phyloP scores from a whole-genome alignment of 30 jellyfish, hydroid and myxozoan species.

The Turritopsis dohrnii region DNA sequence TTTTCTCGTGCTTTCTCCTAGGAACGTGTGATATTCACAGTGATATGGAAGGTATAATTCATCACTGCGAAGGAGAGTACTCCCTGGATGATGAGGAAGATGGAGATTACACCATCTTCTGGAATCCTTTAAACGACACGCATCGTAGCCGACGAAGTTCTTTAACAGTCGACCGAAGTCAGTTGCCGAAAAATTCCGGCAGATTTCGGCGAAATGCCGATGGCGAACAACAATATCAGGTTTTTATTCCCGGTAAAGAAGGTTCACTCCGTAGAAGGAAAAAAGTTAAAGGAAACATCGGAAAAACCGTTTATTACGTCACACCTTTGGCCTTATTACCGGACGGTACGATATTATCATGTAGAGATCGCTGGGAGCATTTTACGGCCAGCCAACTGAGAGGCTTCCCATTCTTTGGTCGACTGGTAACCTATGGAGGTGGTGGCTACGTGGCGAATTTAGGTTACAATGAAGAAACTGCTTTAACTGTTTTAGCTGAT shows the following conservation, averaged over 20 bases:
- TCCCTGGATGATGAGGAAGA: not conserved
- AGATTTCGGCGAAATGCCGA: slow-evolving; percentile 1
- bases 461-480: slow-evolving; percentile 38
- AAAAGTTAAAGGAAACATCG: not conserved
- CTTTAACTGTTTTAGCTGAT: slow-evolving; percentile 39
- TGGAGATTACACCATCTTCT: not conserved
- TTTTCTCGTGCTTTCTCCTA: not conserved
- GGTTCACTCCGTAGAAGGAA: slow-evolving; percentile 23
- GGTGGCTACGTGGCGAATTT: slow-evolving; percentile 80
- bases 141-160: not conserved
- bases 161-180: not conserved
- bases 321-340: slow-evolving; percentile 8
- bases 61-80: slow-evolving; percentile 28
- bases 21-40: slow-evolving; percentile 2
- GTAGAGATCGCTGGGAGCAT: slow-evolving; percentile 21
- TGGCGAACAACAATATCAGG: not conserved
- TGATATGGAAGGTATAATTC: not conserved
- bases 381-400: slow-evolving; percentile 16
- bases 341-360: slow-evolving; percentile 9
- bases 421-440: slow-evolving; percentile 50
- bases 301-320: slow-evolving; percentile 9
- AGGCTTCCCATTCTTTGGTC: slow-evolving; percentile 69
- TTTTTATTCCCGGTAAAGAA: not conserved
- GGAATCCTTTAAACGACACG: not conserved
- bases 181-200: not conserved